phyloP scores from a whole-genome alignment of 2,888 invertebrate genomes.

The Elegia similella region DNA sequence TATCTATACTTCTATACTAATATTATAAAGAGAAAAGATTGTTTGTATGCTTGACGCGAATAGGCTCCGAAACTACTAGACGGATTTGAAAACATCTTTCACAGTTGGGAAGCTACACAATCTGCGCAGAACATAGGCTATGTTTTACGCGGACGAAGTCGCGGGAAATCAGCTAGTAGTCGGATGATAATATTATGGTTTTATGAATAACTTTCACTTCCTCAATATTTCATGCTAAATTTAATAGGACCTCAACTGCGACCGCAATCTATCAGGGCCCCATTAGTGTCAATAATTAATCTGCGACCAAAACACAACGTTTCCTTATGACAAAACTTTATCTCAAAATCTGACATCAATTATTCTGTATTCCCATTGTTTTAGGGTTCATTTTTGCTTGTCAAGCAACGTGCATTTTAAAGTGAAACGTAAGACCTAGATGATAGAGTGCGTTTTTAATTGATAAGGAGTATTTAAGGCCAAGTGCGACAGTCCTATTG shows the following conservation, averaged over 20 bases:
- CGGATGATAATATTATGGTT: too few species aligned
- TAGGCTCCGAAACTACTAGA: too few species aligned
- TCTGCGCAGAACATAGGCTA: too few species aligned
- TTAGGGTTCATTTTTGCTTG: neutral
- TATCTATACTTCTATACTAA: too few species aligned
- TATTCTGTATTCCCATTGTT: neutral
- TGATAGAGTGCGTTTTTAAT: conserved; percentile 34
- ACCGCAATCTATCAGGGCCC: conserved; percentile 7
- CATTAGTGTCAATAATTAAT: conserved; percentile 2
- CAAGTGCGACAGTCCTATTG: conserved; percentile 46
- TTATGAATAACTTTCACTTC: too few species aligned
- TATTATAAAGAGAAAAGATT: too few species aligned
- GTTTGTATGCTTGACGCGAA: too few species aligned
- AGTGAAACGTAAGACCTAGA: conserved; percentile 9
- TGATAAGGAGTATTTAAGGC: conserved; percentile 28
- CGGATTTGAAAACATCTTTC: too few species aligned
- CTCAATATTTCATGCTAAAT: too few species aligned
- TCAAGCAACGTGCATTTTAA: neutral
- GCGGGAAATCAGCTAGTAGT: too few species aligned
- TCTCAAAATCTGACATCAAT: conserved; percentile 9
- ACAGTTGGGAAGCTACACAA: too few species aligned
- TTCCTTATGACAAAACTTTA: conserved; percentile 12
- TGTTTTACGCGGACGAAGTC: too few species aligned
- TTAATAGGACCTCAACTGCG: neutral
- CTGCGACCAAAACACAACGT: neutral